Evolutionary conservation across 1,140 invertebrate species (phyloP), one percentile per base, ranked within the genome.

Genomic region (Archivesica marissinica): DNA sequence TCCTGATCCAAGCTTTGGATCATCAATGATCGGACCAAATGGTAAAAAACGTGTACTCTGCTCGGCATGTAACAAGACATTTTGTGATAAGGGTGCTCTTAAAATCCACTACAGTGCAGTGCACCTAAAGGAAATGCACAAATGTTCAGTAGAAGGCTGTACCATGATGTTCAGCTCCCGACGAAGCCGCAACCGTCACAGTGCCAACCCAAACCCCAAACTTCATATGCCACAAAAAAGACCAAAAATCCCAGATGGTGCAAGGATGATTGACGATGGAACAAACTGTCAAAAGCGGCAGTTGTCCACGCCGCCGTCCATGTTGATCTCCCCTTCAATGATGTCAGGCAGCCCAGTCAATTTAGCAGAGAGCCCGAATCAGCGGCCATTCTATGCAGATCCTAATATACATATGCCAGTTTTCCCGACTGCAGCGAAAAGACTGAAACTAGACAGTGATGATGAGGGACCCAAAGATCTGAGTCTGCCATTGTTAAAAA

Each of bases 81-180:
- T 99, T 94, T 99, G 99, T 95, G 99, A 99, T 95, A 99, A 99
- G 95, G 94, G 94, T 54, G 99, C 99, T 0, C 95, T 99, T 0
- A 99, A 99, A 94, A 99, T 99, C 30, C 99, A 99, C 93, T 99
- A 99, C 92, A 99, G 98, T 61, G 99, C 99, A 0, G 99, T 99
- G 7, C 99, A 99, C 94, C 93, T 99, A 78, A 96, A 93, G 25
- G 99, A 99, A 95, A 99, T 99, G 99, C 99, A 99, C 94, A 98
- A 98, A 93, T 99, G 99, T 93, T 99, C 98, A 0, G 98, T 99
- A 0, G 97, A 98, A 90, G 99, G 99, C 0, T 99, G 99, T 94
- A 99, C 97, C 92, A 99, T 99, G 98, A 99, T 99, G 97, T 99
- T 99, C 93, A 99, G 98, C 93, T 99, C 98, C 17, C 95, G 99